phyloP scores from a whole-genome alignment of 2,797 vertebrate species.

The Neosilurus hyrtlii region DNA sequence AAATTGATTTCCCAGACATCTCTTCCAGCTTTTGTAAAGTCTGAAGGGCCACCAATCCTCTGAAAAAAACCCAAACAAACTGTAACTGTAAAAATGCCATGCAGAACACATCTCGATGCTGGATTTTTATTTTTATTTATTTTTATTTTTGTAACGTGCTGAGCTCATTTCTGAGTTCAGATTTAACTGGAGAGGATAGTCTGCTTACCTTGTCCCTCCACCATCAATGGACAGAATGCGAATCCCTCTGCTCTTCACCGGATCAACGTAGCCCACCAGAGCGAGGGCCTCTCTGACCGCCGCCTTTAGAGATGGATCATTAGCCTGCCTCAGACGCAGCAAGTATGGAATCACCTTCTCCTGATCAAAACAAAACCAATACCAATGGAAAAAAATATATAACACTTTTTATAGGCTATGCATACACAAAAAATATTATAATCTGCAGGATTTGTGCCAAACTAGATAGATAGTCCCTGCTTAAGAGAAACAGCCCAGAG shows the following conservation, averaged over 20 bases:
- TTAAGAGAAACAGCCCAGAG: neutral
- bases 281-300: slow-evolving; percentile 88
- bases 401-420: neutral
- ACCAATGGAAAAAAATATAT: neutral
- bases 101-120: neutral
- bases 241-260: slow-evolving; percentile 88
- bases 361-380: slow-evolving; percentile 65
- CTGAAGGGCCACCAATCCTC: slow-evolving; percentile 88
- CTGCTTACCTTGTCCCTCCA: slow-evolving; percentile 87
- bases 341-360: slow-evolving; percentile 88
- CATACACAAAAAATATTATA: neutral
- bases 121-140: neutral
- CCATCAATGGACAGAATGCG: slow-evolving; percentile 91
- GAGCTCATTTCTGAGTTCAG: neutral
- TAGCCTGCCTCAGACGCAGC: slow-evolving; percentile 83
- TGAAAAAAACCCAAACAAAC: slow-evolving; percentile 51
- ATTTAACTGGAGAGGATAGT: neutral
- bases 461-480: neutral
- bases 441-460: neutral
- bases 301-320: slow-evolving; percentile 83
- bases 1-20: slow-evolving; percentile 62
- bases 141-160: too few species aligned
- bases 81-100: neutral
- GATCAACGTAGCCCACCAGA: slow-evolving; percentile 86
- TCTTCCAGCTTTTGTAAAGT: slow-evolving; percentile 85